Evolutionary conservation across 2,888 invertebrate species (phyloP), one percentile per base, ranked within the genome.

Genomic region (Ctenicera cuprea): DNA sequence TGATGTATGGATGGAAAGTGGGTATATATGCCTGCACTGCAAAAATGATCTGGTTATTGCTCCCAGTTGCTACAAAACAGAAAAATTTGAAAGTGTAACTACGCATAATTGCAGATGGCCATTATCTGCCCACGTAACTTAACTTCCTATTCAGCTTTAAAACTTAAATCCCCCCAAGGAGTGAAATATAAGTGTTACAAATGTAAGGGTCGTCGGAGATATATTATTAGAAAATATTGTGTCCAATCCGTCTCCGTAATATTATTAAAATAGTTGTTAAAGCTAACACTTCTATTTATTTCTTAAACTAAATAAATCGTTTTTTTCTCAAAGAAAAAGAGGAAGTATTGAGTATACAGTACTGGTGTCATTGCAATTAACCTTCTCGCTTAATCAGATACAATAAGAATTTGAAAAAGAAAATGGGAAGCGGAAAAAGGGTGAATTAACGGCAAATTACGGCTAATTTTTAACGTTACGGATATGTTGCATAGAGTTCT

Each of bases 1-100:
- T 52, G 54, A 71, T 63, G 65, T 65, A 70, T 71, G 72, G 69
- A 74, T 71, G 71, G 71, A 70, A 69, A 70, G 75, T 73, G 70
- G 65, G 73, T 70, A 69, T 54, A 61, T 63, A 71, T 74, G 37
- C 61, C 66, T 69, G 33, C 30, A 48, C 22, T 62, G 52, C 37
- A 52, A 54, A 50, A 70, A 41, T 70, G 69, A 70, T 69, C 69
- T 73, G 73, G 70, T 74, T 74, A 62, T 67, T 71, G 70, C 63
- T 68, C 67, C 67, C 57, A 12, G 22, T 48, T 48, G 20, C 43
- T 43, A n/a, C 62, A 71, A 41, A 50, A 59, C 33, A 41, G 14
- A 20, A 22, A 62, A 62, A 52, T 50, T 62, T 62, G 52, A 62
- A 62, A 69, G 62, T 69, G 69, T 68, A 48, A 48, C 30, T 22